Evolutionary conservation across 2,888 invertebrate genomes (phyloP).

Genomic region (Ligdia adustata): DNA sequence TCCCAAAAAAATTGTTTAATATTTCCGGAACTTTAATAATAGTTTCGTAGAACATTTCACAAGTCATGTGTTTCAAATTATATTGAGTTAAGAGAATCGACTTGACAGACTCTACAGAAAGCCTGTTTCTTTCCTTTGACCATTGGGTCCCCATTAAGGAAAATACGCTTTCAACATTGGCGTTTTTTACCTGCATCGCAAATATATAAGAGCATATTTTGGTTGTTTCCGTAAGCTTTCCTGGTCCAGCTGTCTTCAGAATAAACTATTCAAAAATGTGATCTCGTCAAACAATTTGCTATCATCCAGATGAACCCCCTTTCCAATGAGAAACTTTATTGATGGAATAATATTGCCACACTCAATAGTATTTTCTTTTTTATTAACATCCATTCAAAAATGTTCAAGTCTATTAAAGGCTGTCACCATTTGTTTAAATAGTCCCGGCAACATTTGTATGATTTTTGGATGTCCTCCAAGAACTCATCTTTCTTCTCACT

Average conservation of each 20-base stretch:
- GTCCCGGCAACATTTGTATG: neutral
- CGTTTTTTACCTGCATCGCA: slow-evolving; percentile 19
- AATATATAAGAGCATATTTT: slow-evolving; percentile 18
- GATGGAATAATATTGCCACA: neutral
- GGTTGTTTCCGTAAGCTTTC: slow-evolving; percentile 11
- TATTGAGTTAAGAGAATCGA: slow-evolving; percentile 11
- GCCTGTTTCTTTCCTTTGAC: slow-evolving; percentile 7
- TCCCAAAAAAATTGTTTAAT: slow-evolving; percentile 9
- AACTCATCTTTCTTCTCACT: slow-evolving; percentile 4
- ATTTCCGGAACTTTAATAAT: slow-evolving; percentile 15
- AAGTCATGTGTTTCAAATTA: slow-evolving; percentile 16
- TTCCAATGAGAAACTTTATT: neutral
- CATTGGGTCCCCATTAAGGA: slow-evolving; percentile 18
- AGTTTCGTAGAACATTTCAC: slow-evolving; percentile 16
- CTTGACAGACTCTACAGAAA: neutral
- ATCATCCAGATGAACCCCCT: neutral
- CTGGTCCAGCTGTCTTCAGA: slow-evolving; percentile 11
- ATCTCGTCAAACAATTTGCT: neutral
- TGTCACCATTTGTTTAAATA: neutral
- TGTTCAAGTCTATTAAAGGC: neutral
- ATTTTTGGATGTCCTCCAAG: neutral
- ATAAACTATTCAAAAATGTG: neutral
- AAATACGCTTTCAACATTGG: slow-evolving; percentile 22
- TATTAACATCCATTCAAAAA: slow-evolving; percentile 9
- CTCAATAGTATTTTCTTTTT: slow-evolving; percentile 6